phyloP scores from a whole-genome alignment of 2,888 invertebrate species.

The Chelonus formosanus region DNA sequence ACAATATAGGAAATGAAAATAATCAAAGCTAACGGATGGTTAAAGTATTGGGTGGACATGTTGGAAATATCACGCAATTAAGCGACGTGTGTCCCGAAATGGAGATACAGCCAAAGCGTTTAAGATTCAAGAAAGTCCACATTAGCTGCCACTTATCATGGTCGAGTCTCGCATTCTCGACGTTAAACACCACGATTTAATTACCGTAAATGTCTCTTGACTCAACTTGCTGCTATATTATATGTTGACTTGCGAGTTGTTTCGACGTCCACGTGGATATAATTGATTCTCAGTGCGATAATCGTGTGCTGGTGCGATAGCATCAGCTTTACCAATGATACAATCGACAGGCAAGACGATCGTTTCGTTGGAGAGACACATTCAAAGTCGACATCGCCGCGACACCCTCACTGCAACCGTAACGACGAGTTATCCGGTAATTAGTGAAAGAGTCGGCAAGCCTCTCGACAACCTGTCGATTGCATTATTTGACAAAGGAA shows the following conservation, averaged over 20 bases:
- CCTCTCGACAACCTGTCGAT: slow-evolving; percentile 38
- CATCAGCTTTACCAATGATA: slow-evolving; percentile 41
- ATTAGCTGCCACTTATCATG: slow-evolving; percentile 18
- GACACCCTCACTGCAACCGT: slow-evolving; percentile 43
- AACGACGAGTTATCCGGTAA: slow-evolving; percentile 52
- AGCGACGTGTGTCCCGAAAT: too few relatives aligned
- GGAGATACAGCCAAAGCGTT: not conserved
- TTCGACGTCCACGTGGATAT: slow-evolving; percentile 20
- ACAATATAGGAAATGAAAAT: too few relatives aligned
- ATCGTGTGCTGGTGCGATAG: slow-evolving; percentile 40
- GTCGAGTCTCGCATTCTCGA: slow-evolving; percentile 29
- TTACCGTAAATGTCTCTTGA: slow-evolving; percentile 42
- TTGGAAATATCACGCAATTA: too few relatives aligned
- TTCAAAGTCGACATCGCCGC: slow-evolving; percentile 40
- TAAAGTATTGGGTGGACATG: too few relatives aligned
- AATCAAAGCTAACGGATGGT: too few relatives aligned
- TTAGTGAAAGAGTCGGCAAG: slow-evolving; percentile 49
- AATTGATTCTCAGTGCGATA: slow-evolving; percentile 43
- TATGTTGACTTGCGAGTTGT: slow-evolving; percentile 35
- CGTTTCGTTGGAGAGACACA: slow-evolving; percentile 33
- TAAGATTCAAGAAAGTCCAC: slow-evolving; percentile 2
- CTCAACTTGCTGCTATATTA: slow-evolving; percentile 11
- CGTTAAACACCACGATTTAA: slow-evolving; percentile 50
- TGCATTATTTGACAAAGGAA: slow-evolving; percentile 35
- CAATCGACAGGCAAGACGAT: slow-evolving; percentile 40